Conservation (phyloP, 2,113 vertebrate genomes). For the Lagopus muta region DNA sequence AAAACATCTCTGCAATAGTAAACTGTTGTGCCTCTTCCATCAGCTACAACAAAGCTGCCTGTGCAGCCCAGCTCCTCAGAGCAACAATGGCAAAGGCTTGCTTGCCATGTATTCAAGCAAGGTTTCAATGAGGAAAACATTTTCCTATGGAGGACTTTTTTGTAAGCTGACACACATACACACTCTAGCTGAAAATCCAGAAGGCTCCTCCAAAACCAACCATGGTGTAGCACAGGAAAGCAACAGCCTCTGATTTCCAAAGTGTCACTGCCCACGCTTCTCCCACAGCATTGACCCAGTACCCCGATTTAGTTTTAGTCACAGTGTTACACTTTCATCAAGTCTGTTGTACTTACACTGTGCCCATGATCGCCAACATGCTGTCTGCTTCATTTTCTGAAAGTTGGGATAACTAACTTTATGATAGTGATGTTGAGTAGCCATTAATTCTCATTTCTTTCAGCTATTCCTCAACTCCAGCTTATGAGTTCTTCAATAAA, state of each 20-base stretch:
- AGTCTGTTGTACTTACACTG: background rate
- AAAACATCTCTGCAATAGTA: background rate
- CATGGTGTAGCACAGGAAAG: background rate
- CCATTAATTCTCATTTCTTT: constrained; percentile 65
- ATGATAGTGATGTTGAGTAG: constrained; percentile 26
- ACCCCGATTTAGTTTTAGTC: background rate
- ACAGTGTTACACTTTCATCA: background rate
- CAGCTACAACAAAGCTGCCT: background rate
- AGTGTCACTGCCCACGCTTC: background rate
- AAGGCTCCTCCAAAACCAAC: background rate
- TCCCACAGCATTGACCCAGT: background rate
- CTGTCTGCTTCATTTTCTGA: constrained; percentile 38
- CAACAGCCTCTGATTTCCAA: background rate
- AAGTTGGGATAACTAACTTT: constrained; percentile 63
- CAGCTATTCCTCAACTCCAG: constrained; percentile 57
- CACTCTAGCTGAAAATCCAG: background rate
- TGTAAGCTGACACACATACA: background rate
- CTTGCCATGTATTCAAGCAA: background rate
- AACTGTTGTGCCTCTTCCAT: background rate
- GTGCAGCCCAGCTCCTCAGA: background rate
- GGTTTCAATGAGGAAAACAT: background rate
- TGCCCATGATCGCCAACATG: background rate
- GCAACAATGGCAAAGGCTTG: background rate
- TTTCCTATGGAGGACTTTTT: background rate
- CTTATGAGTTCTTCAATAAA: constrained; percentile 69